Evolutionary conservation across 1,140 invertebrate species (phyloP).

Genomic region (Dendrolimus kikuchii): DNA sequence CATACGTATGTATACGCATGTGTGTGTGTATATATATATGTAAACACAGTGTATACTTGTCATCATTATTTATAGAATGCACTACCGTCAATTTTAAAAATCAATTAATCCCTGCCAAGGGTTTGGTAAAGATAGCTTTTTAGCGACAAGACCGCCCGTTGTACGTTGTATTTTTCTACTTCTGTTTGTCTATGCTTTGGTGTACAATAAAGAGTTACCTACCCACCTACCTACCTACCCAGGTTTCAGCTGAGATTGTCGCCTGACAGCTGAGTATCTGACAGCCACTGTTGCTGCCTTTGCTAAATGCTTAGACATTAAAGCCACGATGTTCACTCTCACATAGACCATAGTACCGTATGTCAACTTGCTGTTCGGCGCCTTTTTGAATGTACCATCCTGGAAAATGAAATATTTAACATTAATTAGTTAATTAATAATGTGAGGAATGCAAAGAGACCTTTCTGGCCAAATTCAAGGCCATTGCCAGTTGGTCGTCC

Average conservation of each 20-base stretch:
- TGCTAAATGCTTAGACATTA: conserved; percentile 78
- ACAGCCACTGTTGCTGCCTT: conserved; percentile 87
- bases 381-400: conserved; percentile 91
- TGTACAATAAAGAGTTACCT: neutral
- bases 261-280: conserved; percentile 89
- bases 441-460: no score
- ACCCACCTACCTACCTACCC: conserved; percentile 75
- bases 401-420: conserved; percentile 45
- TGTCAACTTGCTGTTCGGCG: conserved; percentile 86
- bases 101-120: no score
- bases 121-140: no score
- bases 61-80: no score
- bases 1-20: no score
- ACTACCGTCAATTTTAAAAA: no score
- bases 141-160: no score
- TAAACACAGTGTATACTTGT: no score
- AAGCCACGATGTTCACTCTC: conserved; percentile 83
- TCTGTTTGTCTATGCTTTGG: no score
- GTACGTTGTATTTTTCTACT: neutral
- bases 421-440: neutral
- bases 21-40: no score
- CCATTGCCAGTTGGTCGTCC: no score
- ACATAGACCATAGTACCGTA: conserved; percentile 97
- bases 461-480: no score
- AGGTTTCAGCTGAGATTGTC: conserved; percentile 86